These are phyloP conservation scores for Enteromius treurensis DNA, from an alignment of 2,797 vertebrate genomes.

Conservation along the genomic window DNA sequence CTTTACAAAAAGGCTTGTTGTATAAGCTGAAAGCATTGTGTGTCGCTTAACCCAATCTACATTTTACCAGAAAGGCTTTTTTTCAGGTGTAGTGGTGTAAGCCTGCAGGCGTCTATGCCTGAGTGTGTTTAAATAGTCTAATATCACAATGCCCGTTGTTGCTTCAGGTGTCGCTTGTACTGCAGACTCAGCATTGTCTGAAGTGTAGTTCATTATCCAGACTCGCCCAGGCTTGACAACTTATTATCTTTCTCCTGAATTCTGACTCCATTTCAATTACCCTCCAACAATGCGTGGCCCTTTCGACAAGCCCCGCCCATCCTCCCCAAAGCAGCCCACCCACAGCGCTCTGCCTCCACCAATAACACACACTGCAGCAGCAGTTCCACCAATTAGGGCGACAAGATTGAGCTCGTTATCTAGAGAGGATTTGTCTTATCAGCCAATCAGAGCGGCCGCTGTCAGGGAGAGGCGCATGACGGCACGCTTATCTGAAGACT, in stretches of 20 bases:
- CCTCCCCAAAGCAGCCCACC: conserved; percentile 59
- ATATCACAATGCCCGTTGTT: conserved; percentile 65
- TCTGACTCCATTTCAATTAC: conserved; percentile 86
- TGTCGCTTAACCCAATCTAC: neutral
- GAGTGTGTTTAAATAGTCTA: conserved; percentile 68
- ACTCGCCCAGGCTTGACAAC: conserved; percentile 77
- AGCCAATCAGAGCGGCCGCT: conserved; percentile 61
- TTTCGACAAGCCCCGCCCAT: conserved; percentile 48
- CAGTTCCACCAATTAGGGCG: conserved; percentile 67
- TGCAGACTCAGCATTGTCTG: conserved; percentile 79
- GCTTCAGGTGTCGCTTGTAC: conserved; percentile 71
- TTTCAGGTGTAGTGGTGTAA: neutral
- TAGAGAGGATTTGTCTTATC: conserved; percentile 65
- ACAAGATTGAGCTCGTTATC: conserved; percentile 65
- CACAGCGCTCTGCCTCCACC: conserved; percentile 62
- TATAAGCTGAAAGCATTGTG: neutral
- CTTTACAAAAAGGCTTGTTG: neutral
- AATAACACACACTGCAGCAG: conserved; percentile 56
- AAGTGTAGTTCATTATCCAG: conserved; percentile 81
- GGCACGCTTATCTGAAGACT: conserved; percentile 26
- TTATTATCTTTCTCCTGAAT: conserved; percentile 82
- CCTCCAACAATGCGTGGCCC: conserved; percentile 77
- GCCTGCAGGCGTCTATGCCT: conserved; percentile 18
- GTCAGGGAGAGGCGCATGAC: conserved; percentile 16
- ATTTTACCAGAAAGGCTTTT: neutral